Base-by-base conservation (phyloP, 1,140 invertebrate species). In the Xylocopa sonorina region DNA sequence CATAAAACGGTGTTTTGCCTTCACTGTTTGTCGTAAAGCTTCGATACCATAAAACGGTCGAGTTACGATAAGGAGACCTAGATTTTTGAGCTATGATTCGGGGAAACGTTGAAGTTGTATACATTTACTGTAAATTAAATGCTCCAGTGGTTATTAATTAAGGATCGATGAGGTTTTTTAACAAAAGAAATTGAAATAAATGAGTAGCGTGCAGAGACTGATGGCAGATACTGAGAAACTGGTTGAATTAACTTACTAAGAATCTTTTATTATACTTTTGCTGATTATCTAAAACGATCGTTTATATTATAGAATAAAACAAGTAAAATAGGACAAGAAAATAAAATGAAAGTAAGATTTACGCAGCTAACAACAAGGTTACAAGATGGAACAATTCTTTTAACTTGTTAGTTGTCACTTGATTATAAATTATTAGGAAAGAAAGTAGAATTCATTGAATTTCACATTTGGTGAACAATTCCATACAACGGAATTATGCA, bases 21-120 rank as follows among this genome's bases (percentile, higher is more conserved):
- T n/a, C n/a, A 24, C 5, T 10, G 50, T 58, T 29, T 21, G 64
- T 74, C 73, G 51, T 77, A 78, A 81, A 85, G 10, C 62, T 57
- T 71, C 12, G 43, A 32, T 14, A 24, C n/a, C 24, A 14, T 48
- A 34, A 18, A 21, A 71, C 14, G 51, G 38, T 58, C 12, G 32
- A 43, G 34, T n/a, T 21, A 16, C 12, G 27, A 32, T 71, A 55
- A 62, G 46, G 69, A 53, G 50, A 10, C 7, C 48, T 53, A 12
- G 27, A 75, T 51, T n/a, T 64, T 62, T 57, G 53, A 29, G 60
- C 3, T 48, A 24, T 18, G 10, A 34, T 38, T 62, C 3, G 21
- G 32, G 24, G 12, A 21, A 16, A 32, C 29, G n/a, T 3, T 21
- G 46, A 53, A n/a, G 51, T 74, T 46, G 10, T 29, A n/a, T 34